Evolutionary conservation across 2,797 vertebrate genomes (phyloP).

Genomic region (Alfaro cultratus): DNA sequence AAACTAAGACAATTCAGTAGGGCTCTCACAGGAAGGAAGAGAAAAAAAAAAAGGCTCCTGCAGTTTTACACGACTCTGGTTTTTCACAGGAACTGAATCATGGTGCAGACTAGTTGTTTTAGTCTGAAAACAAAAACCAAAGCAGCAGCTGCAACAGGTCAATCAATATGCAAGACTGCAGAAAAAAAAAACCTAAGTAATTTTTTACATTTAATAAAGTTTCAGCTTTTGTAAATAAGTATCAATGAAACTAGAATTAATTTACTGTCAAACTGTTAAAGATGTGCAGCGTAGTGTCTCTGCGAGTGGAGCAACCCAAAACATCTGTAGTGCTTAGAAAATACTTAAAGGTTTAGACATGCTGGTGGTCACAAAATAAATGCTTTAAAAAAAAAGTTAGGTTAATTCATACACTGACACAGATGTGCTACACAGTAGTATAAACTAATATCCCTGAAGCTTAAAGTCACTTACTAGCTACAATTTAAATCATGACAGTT

Average conservation of each 20-base stretch:
- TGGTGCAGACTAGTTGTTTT: conserved; percentile 44
- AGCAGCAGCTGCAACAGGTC: conserved; percentile 33
- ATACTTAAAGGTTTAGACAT: conserved; percentile 16
- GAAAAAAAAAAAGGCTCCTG: not conserved
- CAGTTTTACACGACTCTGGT: conserved; percentile 58
- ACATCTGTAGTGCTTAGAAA: conserved; percentile 60
- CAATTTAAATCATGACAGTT: conserved; percentile 20
- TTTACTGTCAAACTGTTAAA: conserved; percentile 37
- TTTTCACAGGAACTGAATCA: conserved; percentile 50
- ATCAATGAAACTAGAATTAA: conserved; percentile 65
- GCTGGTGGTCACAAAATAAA: conserved; percentile 34
- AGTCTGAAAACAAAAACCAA: conserved; percentile 43
- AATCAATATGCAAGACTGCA: conserved; percentile 69
- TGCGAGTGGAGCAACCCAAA: conserved; percentile 46
- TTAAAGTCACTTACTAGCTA: conserved; percentile 17
- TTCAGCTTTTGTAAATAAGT: conserved; percentile 43
- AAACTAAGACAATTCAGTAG: conserved; percentile 54
- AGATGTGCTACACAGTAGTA: conserved; percentile 17
- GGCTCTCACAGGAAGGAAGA: conserved; percentile 44
- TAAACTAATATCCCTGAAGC: conserved; percentile 30
- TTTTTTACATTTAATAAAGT: conserved; percentile 59
- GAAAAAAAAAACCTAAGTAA: conserved; percentile 65
- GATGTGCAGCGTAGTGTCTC: conserved; percentile 30
- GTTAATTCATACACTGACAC: conserved; percentile 18
- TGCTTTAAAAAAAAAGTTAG: conserved; percentile 42